Percentiles rank a stretch among this genome's conserved stretches.
phyloP scores from a whole-genome alignment of 2,797 vertebrate species.

The Etheostoma nigrum region DNA sequence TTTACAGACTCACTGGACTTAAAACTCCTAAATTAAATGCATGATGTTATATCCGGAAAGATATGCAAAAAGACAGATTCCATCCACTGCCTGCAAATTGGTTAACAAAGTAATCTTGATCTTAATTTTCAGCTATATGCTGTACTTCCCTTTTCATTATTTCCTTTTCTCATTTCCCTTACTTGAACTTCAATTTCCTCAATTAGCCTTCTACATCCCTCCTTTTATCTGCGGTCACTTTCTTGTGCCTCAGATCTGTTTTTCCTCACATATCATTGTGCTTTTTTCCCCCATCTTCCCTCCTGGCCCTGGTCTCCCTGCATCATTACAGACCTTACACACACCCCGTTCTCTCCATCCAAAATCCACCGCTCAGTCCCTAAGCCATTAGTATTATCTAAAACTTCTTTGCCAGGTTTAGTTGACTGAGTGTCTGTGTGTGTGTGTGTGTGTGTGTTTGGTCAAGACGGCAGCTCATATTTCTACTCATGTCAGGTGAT shows the following conservation, averaged over 20 bases:
- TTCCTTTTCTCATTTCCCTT: conserved; percentile 64
- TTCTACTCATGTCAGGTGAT: conserved; percentile 63
- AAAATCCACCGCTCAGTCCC: conserved; percentile 58
- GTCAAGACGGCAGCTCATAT: conserved; percentile 60
- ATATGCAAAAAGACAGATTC: conserved; percentile 47
- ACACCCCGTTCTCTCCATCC: conserved; percentile 44
- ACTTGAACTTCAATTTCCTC: conserved; percentile 65
- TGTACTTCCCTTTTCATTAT: conserved; percentile 58
- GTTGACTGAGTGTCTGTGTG: conserved; percentile 15
- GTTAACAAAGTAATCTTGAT: conserved; percentile 62
- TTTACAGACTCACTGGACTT: conserved; percentile 26
- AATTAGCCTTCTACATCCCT: conserved; percentile 42
- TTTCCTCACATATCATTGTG: conserved; percentile 36
- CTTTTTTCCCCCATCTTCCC: conserved; percentile 30
- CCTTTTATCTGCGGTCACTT: conserved; percentile 23
- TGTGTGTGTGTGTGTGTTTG: conserved; percentile 14
- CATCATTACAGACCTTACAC: conserved; percentile 56
- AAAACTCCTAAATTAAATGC: conserved; percentile 42
- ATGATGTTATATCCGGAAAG: conserved; percentile 34
- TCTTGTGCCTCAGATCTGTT: conserved; percentile 26
- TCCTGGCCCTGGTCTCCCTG: conserved; percentile 34
- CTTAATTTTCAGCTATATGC: conserved; percentile 52
- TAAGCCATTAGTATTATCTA: conserved; percentile 64
- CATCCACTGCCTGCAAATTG: conserved; percentile 47
- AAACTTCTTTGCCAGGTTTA: conserved; percentile 59